These are phyloP conservation scores for Gymnocheta viridis DNA, from an alignment of 2,888 invertebrate genomes.

Conservation along the genomic window DNA sequence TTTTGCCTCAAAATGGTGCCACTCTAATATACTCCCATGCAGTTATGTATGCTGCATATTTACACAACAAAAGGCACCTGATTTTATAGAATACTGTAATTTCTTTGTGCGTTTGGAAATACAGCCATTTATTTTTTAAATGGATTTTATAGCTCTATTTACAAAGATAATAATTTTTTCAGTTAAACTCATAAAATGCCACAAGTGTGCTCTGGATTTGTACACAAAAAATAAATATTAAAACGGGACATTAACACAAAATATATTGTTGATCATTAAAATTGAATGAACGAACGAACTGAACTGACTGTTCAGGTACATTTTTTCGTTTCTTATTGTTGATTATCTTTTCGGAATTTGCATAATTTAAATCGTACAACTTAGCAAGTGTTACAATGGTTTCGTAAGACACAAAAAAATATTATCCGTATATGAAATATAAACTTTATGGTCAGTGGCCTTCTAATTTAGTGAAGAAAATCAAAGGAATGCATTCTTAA, in stretches of 20 bases:
- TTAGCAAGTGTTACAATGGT: conserved; percentile 58
- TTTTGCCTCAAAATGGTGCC: neutral
- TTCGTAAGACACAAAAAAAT: conserved; percentile 8
- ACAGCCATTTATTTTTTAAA: conserved; percentile 35
- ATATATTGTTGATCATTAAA: conserved; percentile 55
- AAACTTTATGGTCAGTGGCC: conserved; percentile 49
- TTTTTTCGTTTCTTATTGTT: conserved; percentile 5
- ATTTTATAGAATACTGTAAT: neutral
- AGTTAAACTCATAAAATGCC: conserved; percentile 52
- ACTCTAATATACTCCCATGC: neutral
- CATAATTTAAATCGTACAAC: conserved; percentile 70
- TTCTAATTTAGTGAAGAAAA: neutral
- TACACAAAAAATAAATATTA: too few relatives aligned
- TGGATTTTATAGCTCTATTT: conserved; percentile 72
- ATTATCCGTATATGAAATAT: conserved; percentile 10
- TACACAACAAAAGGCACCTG: neutral
- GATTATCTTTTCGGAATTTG: conserved; percentile 59
- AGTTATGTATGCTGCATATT: neutral
- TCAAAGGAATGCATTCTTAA: conserved; percentile 22
- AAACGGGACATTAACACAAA: conserved; percentile 62
- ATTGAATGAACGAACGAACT: conserved; percentile 8
- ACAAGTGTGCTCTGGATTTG: conserved; percentile 59
- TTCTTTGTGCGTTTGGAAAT: conserved; percentile 11
- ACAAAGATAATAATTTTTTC: conserved; percentile 70
- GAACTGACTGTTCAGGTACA: neutral